A percentile compares a stretch with the other conserved stretches of the same genome.
Evolutionary conservation across 1,140 invertebrate species (phyloP).

Genomic region (Coelopa frigida): DNA sequence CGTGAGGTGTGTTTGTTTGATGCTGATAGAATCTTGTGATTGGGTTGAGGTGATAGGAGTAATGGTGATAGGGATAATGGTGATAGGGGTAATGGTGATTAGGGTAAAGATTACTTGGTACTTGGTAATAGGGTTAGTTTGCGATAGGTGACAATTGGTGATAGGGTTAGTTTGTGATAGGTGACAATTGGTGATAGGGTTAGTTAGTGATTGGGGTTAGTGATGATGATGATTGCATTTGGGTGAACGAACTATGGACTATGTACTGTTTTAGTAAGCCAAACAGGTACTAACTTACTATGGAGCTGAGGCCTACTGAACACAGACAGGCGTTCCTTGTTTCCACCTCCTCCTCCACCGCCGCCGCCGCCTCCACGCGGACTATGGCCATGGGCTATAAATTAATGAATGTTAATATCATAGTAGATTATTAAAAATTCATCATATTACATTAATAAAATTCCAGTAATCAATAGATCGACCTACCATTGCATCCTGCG

Average conservation of each 20-base stretch:
- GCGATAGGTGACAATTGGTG: too few species aligned
- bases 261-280: slow-evolving; percentile 1
- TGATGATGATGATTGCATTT: too few species aligned
- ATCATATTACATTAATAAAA: neutral
- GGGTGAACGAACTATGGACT: neutral
- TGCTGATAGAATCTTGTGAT: neutral
- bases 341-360: too few species aligned
- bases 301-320: slow-evolving; percentile 51
- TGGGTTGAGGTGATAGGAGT: neutral
- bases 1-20: slow-evolving; percentile 2
- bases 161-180: too few species aligned
- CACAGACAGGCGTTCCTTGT: slow-evolving; percentile 28
- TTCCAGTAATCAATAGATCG: neutral
- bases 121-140: too few species aligned
- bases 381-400: slow-evolving; percentile 25
- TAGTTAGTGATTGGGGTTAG: too few species aligned
- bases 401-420: too few species aligned
- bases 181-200: too few species aligned
- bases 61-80: neutral
- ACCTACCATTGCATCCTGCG: slow-evolving; percentile 34
- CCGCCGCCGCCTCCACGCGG: slow-evolving; percentile 17
- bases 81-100: neutral
- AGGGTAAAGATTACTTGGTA: too few species aligned
- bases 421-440: too few species aligned
- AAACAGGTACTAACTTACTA: slow-evolving; percentile 54